Percentiles rank a stretch among this genome's conserved stretches.
These are phyloP conservation scores for Hucho hucho DNA, from an alignment of 2,113 vertebrate species.

Conservation along the genomic window DNA sequence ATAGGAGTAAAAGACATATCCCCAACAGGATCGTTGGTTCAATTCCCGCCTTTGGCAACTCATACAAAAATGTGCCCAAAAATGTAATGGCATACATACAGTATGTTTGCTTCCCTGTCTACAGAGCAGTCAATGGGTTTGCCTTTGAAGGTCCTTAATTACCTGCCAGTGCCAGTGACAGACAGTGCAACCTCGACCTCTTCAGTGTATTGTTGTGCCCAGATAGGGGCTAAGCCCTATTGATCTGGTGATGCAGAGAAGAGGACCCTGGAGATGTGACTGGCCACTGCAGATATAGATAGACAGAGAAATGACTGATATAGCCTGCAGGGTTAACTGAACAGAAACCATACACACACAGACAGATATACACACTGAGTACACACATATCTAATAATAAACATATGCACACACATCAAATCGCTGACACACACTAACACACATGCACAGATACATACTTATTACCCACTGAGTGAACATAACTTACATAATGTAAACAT, in stretches of 20 bases:
- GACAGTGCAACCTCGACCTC: background rate
- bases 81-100: background rate
- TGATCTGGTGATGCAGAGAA: background rate
- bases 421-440: background rate
- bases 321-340: no score
- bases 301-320: background rate
- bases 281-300: background rate
- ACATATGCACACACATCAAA: no score
- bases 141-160: slow-evolving; percentile 1
- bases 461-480: background rate
- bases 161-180: background rate
- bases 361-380: background rate
- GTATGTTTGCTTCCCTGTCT: background rate
- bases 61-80: no score
- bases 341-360: background rate
- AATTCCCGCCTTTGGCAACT: no score
- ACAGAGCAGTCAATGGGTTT: background rate
- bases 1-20: background rate
- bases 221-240: slow-evolving; percentile 3
- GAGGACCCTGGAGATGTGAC: background rate
- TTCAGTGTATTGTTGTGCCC: background rate
- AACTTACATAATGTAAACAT: background rate
- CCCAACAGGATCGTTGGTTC: background rate
- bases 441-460: background rate
- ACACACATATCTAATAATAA: no score